Evolutionary conservation across 2,797 vertebrate species (phyloP).

Genomic region (Hyperoplus lanceolatus): DNA sequence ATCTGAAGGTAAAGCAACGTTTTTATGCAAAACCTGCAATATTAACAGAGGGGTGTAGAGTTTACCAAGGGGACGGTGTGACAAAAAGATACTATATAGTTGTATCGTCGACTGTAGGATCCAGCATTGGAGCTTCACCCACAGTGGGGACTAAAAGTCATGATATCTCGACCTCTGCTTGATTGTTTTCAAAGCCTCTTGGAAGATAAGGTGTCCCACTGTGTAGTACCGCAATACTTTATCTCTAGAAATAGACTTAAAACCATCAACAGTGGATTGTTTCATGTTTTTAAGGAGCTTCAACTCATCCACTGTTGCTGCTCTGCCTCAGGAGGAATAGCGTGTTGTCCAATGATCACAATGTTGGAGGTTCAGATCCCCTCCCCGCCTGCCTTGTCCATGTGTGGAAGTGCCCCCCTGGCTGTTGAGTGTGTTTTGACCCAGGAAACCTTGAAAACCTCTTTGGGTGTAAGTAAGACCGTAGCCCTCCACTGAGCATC

Average conservation of each 20-base stretch:
- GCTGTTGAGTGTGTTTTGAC: too few relatives aligned
- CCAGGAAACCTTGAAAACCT: too few relatives aligned
- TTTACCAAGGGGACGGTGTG: not conserved
- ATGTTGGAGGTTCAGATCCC: too few relatives aligned
- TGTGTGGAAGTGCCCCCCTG: too few relatives aligned
- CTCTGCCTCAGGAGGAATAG: too few relatives aligned
- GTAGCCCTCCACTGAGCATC: constrained; percentile 14
- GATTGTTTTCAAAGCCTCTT: not conserved
- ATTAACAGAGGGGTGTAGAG: not conserved
- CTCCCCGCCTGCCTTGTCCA: too few relatives aligned
- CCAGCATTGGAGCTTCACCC: not conserved
- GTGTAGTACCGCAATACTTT: not conserved
- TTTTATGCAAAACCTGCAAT: not conserved
- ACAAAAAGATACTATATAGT: not conserved
- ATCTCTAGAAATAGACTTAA: not conserved
- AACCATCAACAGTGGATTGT: constrained; percentile 7
- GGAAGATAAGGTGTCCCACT: not conserved
- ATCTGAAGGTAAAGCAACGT: too few relatives aligned
- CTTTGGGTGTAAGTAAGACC: too few relatives aligned
- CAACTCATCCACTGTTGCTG: too few relatives aligned
- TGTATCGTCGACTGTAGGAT: not conserved
- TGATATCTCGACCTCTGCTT: not conserved
- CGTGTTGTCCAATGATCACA: too few relatives aligned
- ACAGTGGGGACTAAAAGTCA: not conserved
- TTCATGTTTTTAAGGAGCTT: not conserved